Evolutionary conservation across 2,888 invertebrate species (phyloP).

Genomic region (Listrodromus nycthemerus): DNA sequence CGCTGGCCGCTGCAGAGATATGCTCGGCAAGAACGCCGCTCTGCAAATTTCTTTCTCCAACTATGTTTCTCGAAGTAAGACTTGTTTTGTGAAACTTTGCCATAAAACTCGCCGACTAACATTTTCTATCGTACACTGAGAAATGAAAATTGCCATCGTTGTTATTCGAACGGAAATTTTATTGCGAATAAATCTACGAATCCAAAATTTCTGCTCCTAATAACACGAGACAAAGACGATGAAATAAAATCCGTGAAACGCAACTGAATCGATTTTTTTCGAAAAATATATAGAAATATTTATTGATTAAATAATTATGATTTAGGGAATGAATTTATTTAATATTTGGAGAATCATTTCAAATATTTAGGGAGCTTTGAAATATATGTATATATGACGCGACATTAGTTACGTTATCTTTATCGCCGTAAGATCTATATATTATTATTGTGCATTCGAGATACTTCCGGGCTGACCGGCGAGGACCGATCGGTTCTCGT

Average conservation of each 20-base stretch:
- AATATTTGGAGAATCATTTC: too few species aligned
- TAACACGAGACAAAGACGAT: too few species aligned
- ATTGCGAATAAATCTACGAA: too few species aligned
- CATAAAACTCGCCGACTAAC: too few species aligned
- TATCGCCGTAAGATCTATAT: constrained; percentile 26
- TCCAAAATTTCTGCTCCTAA: too few species aligned
- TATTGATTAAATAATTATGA: background rate
- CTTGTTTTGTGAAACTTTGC: background rate
- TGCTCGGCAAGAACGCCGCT: constrained; percentile 19
- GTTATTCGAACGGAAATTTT: too few species aligned
- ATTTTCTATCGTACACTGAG: too few species aligned
- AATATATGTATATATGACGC: background rate
- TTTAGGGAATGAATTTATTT: too few species aligned
- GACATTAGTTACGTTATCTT: constrained; percentile 25
- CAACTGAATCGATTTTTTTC: background rate
- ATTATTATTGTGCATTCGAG: constrained; percentile 52
- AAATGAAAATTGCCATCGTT: too few species aligned
- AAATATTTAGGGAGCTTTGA: background rate
- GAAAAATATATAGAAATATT: background rate
- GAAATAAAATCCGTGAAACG: background rate
- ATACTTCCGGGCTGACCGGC: constrained; percentile 57
- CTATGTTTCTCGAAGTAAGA: background rate
- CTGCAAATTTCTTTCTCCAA: background rate
- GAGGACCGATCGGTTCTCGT: constrained; percentile 36
- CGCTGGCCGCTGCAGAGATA: constrained; percentile 49